Evolutionary conservation across 2,113 vertebrate species (phyloP).

Genomic region (Chunga burmeisteri): DNA sequence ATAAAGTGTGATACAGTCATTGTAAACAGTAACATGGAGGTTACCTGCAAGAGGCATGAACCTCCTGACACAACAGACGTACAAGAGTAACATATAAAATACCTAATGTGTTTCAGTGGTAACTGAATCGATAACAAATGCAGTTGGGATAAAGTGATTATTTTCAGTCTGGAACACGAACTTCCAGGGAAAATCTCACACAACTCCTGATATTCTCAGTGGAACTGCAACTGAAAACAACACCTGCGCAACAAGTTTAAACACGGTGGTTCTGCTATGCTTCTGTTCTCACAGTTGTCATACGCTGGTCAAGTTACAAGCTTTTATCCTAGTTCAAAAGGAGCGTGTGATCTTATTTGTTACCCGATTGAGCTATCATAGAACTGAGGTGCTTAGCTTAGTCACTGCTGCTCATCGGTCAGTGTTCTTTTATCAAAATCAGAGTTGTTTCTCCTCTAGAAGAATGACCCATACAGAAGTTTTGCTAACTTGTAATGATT

Average conservation of each 20-base stretch:
- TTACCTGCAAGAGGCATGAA: not conserved
- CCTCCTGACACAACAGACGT: not conserved
- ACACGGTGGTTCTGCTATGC: not conserved
- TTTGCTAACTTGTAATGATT: not conserved
- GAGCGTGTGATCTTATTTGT: not conserved
- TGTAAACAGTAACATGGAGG: not conserved
- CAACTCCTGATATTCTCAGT: not conserved
- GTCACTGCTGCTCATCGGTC: not conserved
- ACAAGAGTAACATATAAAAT: not conserved
- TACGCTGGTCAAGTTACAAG: not conserved
- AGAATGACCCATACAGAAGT: not conserved
- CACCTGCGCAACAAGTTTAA: not conserved
- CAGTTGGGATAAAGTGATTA: not conserved
- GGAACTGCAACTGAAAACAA: not conserved
- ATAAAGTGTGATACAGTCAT: not conserved
- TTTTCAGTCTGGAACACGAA: not conserved
- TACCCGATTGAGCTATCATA: not conserved
- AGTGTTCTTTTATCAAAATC: not conserved
- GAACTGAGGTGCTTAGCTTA: not conserved
- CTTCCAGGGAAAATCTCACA: not conserved
- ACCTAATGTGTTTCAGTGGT: not conserved
- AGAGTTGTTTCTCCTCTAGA: not conserved
- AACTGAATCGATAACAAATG: not conserved
- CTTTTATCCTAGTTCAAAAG: not conserved
- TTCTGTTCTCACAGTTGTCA: not conserved